Conservation (phyloP, 2,113 vertebrate genomes). For the Lophura nycthemera region DNA sequence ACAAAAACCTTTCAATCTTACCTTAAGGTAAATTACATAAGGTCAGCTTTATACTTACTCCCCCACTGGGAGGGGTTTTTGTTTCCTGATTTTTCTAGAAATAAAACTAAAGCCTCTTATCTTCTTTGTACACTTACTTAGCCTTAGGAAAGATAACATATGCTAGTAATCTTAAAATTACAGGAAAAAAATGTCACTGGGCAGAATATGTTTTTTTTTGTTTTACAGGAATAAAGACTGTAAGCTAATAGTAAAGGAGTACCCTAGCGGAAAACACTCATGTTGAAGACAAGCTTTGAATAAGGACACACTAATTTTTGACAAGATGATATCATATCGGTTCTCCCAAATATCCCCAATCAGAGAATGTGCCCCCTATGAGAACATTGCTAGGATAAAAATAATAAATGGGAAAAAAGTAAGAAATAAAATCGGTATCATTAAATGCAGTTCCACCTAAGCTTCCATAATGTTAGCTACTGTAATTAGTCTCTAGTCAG, state of each 20-base stretch:
- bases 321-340: neutral
- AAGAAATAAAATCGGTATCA: neutral
- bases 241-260: neutral
- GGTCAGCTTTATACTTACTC: constrained; percentile 63
- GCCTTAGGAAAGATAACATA: constrained; percentile 53
- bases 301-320: neutral
- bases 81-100: constrained; percentile 54
- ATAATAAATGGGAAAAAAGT: neutral
- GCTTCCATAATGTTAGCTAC: neutral
- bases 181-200: neutral
- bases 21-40: constrained; percentile 63
- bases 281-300: neutral
- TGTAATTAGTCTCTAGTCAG: neutral
- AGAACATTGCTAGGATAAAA: neutral
- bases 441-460: neutral
- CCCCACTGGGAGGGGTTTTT: constrained; percentile 52
- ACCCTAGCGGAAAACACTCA: neutral
- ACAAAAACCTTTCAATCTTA: constrained; percentile 28
- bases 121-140: constrained; percentile 40
- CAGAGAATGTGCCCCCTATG: rapidly evolving
- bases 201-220: neutral
- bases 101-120: constrained; percentile 47
- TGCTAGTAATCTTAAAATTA: constrained; percentile 18
- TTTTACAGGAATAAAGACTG: neutral
- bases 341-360: neutral